Conservation (phyloP, 2,888 invertebrate genomes). For the Thecocarcelia acutangulata region DNA sequence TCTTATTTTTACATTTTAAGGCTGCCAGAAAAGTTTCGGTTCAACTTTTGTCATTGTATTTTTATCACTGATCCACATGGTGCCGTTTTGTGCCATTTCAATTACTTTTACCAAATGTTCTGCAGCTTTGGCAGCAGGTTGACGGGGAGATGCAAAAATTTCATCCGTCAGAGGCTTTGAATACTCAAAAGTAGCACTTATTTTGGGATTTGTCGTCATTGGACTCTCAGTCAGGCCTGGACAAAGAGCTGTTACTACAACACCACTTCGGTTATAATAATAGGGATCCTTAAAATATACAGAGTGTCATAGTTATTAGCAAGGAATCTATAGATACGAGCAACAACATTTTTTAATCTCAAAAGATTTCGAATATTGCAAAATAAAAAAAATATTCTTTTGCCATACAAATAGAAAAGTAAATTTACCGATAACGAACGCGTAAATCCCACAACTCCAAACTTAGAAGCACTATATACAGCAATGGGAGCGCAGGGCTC, state of each 20-base stretch:
- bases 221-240: slow-evolving; percentile 73
- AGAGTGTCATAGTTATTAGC: too few species aligned
- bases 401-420: not conserved
- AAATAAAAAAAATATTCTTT: not conserved
- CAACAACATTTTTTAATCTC: too few species aligned
- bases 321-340: too few species aligned
- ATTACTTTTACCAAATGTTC: slow-evolving; percentile 71
- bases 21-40: slow-evolving; percentile 70
- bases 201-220: slow-evolving; percentile 69
- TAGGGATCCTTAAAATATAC: slow-evolving; percentile 69
- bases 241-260: slow-evolving; percentile 72
- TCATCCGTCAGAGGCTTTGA: slow-evolving; percentile 67
- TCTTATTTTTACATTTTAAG: too few species aligned
- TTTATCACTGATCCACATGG: slow-evolving; percentile 73
- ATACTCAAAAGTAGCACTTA: slow-evolving; percentile 71
- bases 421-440: slow-evolving; percentile 74
- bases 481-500: slow-evolving; percentile 72
- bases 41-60: slow-evolving; percentile 70
- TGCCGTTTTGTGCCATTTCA: slow-evolving; percentile 72
- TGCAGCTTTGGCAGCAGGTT: slow-evolving; percentile 72
- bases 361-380: too few species aligned
- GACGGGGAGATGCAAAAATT: slow-evolving; percentile 64
- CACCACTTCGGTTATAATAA: slow-evolving; percentile 70
- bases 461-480: slow-evolving; percentile 76
- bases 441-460: slow-evolving; percentile 78